Evolutionary conservation across 2,888 invertebrate genomes (phyloP).

Genomic region (Strigamia maritima): DNA sequence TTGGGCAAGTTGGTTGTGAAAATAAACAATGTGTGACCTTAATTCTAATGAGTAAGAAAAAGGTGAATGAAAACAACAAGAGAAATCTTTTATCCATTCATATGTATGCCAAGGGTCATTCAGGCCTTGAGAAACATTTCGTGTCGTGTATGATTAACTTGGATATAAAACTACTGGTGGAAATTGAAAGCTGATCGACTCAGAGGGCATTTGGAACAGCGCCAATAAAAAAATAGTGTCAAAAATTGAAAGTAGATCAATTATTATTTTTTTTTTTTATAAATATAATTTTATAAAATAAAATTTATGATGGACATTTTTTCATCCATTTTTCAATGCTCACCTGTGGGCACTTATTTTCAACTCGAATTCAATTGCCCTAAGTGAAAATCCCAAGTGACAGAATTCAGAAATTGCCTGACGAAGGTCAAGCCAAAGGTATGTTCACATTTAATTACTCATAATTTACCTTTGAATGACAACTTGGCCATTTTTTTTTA

Average conservation of each 20-base stretch:
- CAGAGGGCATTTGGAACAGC: too few relatives aligned
- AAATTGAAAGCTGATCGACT: too few relatives aligned
- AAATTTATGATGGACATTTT: too few relatives aligned
- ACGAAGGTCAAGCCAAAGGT: background rate
- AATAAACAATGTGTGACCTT: slow-evolving; percentile 21
- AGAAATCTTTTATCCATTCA: slow-evolving; percentile 1
- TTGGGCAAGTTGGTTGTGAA: background rate
- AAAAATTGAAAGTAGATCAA: too few relatives aligned
- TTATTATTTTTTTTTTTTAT: too few relatives aligned
- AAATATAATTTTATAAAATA: too few relatives aligned
- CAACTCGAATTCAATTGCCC: background rate
- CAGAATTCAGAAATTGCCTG: background rate
- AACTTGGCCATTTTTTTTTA: background rate
- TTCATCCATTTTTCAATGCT: too few relatives aligned
- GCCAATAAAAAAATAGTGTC: too few relatives aligned
- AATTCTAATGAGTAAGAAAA: background rate
- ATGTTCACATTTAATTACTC: slow-evolving; percentile 12
- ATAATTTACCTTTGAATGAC: slow-evolving; percentile 6
- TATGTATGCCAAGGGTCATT: slow-evolving; percentile 23
- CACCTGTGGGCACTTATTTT: too few relatives aligned
- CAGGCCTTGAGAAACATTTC: slow-evolving; percentile 2
- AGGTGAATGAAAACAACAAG: slow-evolving; percentile 25
- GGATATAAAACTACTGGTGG: background rate
- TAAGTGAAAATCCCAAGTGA: background rate
- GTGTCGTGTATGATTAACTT: background rate